Conservation (phyloP, 1,140 invertebrate species). For the Drosophila gunungcola region DNA sequence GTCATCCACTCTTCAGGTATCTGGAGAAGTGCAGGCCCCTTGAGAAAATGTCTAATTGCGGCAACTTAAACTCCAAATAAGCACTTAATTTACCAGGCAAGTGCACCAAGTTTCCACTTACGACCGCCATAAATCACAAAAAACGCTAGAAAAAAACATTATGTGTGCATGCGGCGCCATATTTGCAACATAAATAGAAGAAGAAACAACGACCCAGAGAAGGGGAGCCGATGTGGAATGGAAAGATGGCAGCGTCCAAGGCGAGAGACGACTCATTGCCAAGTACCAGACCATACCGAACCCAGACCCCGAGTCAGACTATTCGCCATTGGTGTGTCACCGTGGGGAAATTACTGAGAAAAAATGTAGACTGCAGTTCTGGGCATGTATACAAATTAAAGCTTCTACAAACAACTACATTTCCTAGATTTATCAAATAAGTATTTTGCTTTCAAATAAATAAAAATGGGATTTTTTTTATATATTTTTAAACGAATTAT, state of each 20-base stretch:
- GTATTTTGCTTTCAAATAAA: too few species aligned
- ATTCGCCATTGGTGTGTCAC: constrained; percentile 18
- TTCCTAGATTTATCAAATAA: too few species aligned
- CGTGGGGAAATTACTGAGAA: background rate
- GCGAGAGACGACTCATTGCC: constrained; percentile 60
- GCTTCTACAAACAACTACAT: too few species aligned
- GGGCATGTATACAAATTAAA: too few species aligned
- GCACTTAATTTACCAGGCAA: constrained; percentile 82
- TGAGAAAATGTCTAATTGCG: constrained; percentile 73
- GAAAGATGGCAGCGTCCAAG: constrained; percentile 57
- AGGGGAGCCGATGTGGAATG: background rate
- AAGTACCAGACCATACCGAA: constrained; percentile 40
- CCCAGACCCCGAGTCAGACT: constrained; percentile 24
- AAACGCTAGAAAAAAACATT: constrained; percentile 19
- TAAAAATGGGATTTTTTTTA: too few species aligned
- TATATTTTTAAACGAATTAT: too few species aligned
- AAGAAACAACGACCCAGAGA: constrained; percentile 13
- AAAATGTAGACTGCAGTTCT: too few species aligned
- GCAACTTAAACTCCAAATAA: constrained; percentile 80
- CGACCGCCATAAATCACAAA: constrained; percentile 51
- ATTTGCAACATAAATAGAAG: constrained; percentile 57
- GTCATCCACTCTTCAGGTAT: constrained; percentile 38
- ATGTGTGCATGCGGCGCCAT: constrained; percentile 44
- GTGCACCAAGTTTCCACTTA: constrained; percentile 67
- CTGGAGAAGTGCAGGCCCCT: constrained; percentile 51